These are phyloP conservation scores for Zygogramma bicolorata DNA, from an alignment of 2,888 invertebrate species.

Conservation along the genomic window DNA sequence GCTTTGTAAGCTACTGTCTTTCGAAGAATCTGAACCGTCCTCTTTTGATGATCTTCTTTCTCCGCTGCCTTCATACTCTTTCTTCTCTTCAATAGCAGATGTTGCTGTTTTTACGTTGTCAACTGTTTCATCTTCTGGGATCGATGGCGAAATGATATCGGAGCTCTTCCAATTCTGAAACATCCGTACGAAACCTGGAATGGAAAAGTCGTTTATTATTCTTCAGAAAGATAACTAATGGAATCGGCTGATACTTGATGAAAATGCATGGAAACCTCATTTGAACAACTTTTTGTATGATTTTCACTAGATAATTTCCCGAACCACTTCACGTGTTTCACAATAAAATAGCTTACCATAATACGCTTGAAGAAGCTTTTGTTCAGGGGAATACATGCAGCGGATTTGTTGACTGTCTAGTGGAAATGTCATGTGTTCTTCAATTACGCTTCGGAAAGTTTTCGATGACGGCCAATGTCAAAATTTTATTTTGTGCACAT, in stretches of 20 bases:
- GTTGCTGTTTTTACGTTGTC: constrained; percentile 53
- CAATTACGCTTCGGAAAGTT: too few species aligned
- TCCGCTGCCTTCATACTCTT: constrained; percentile 42
- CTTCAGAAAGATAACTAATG: not conserved
- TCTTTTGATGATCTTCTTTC: constrained; percentile 86
- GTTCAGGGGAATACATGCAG: too few species aligned
- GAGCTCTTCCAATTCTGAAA: constrained; percentile 84
- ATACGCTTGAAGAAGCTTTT: too few species aligned
- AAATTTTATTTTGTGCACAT: too few species aligned
- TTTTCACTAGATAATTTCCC: too few species aligned
- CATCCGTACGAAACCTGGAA: constrained; percentile 81
- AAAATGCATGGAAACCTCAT: too few species aligned
- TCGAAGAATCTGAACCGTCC: constrained; percentile 74
- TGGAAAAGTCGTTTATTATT: not conserved
- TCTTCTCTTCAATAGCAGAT: constrained; percentile 57
- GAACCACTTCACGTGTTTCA: too few species aligned
- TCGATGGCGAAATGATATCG: constrained; percentile 65
- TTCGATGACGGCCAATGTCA: too few species aligned
- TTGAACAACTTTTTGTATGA: too few species aligned
- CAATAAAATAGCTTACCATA: too few species aligned
- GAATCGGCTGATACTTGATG: not conserved
- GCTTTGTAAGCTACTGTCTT: constrained; percentile 89
- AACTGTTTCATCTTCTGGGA: constrained; percentile 59
- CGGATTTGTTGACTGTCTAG: too few species aligned
- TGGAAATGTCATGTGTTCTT: too few species aligned